Evolutionary conservation across 2,113 vertebrate genomes (phyloP), one percentile per base, ranked within the genome.

Genomic region (zebrafish (Danio rerio)): DNA sequence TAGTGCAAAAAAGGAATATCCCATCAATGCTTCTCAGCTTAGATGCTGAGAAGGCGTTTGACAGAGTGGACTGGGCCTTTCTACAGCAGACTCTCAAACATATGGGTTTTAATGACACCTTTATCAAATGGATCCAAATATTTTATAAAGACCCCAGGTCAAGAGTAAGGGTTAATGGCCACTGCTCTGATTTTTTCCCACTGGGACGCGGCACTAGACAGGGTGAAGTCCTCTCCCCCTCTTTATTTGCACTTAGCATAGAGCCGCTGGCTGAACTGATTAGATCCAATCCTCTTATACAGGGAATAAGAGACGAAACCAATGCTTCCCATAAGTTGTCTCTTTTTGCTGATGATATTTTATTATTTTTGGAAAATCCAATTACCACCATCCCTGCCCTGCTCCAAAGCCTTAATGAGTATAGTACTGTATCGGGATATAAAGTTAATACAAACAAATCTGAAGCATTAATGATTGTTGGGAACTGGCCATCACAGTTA

Each of bases 361-460:
- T 82, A 65, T 56, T 82, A 76, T 75, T 75, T 8, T 12, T 83
- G 16, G 73, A 76, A 49, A 56, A 76, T 2, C 72, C 71, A n/a
- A 56, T 56, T n/a, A 56, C 55, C 1, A 16, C 16, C 13, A 6
- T 56, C 8, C 55, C 16, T 16, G 18, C 20, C 7, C 47, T 75
- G n/a, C 18, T 82, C 9, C 43, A 75, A 5, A 18, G 55, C 3
- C 45, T 82, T 15, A 65, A 82, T 12, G 69, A 82, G 9, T 82
- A 74, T 10, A 55, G 78, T 66, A 50, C 13, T n/a, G 59, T 74
- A 47, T 82, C 69, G 40, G 80, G 80, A 12, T 82, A 82, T 65
- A 65, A 82, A 21, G 45, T 82, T 10, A 82, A 75, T 82, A 63
- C 70, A 50, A 62, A 63, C 56, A 82, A 82, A 74, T 82, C 70